phyloP scores from a whole-genome alignment of 2,113 vertebrate species.

The Pterocles burchelli region DNA sequence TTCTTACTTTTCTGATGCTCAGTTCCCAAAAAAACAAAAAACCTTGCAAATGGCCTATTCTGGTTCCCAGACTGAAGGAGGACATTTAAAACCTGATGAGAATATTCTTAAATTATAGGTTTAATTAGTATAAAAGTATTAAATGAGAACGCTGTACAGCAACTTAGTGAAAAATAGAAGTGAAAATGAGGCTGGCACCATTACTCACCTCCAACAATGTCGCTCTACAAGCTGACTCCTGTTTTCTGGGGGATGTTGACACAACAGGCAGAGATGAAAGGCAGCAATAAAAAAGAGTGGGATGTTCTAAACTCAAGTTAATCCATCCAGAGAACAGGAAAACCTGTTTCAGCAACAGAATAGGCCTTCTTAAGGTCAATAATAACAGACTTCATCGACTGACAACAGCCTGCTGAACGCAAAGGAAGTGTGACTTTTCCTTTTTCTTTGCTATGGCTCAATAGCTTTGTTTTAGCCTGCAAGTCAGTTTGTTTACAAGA shows the following conservation, averaged over 20 bases:
- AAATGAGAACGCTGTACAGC: fast-evolving
- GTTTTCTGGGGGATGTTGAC: not conserved
- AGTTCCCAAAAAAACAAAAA: not conserved
- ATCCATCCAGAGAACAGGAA: not conserved
- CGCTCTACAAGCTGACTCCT: not conserved
- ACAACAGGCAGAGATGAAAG: not conserved
- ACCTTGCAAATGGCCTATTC: not conserved
- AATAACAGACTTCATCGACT: not conserved
- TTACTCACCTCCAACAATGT: not conserved
- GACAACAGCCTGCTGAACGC: not conserved
- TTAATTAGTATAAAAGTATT: not conserved
- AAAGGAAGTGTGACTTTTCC: slow-evolving; percentile 34
- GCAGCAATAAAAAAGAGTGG: not conserved
- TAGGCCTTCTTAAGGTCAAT: not conserved
- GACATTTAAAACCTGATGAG: not conserved
- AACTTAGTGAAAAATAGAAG: not conserved
- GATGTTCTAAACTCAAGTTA: not conserved
- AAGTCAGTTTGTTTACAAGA: not conserved
- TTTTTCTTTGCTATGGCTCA: not conserved
- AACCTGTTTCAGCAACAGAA: slow-evolving; percentile 27
- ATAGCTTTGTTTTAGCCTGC: not conserved
- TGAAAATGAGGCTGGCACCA: not conserved
- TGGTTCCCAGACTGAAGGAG: not conserved
- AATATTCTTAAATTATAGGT: not conserved
- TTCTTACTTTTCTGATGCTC: not conserved